Evolutionary conservation across 2,113 vertebrate species (phyloP).

Genomic region (Ammodytes dubius): DNA sequence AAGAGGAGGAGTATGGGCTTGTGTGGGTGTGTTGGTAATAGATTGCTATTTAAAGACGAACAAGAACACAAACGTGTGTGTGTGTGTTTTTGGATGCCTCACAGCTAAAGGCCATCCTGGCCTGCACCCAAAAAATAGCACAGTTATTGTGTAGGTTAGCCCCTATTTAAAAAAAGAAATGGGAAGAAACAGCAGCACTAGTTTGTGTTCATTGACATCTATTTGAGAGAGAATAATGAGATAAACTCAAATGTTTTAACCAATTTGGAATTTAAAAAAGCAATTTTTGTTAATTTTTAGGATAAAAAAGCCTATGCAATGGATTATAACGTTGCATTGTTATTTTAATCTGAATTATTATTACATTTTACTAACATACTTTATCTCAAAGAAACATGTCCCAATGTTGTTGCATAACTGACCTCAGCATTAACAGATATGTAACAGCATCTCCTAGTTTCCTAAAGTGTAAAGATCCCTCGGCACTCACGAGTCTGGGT

Average conservation of each 20-base stretch:
- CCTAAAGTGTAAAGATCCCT: slow-evolving; percentile 6
- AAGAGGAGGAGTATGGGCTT: not conserved
- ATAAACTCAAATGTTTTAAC: not conserved
- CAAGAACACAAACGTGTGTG: not conserved
- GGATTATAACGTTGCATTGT: not conserved
- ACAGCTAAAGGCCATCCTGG: slow-evolving; percentile 21
- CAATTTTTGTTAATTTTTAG: not conserved
- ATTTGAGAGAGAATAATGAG: not conserved
- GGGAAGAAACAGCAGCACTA: not conserved
- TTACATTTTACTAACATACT: not conserved
- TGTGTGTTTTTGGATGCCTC: slow-evolving; percentile 30
- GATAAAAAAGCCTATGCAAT: not conserved
- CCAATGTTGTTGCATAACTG: not conserved
- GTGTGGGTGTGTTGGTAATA: not conserved
- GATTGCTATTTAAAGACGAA: not conserved
- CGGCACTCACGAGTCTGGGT: slow-evolving; percentile 19
- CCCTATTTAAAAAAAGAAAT: not conserved
- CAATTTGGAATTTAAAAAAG: not conserved
- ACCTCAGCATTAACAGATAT: not conserved
- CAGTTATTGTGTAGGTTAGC: slow-evolving; percentile 10
- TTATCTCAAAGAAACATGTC: slow-evolving; percentile 1
- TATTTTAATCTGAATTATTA: not conserved
- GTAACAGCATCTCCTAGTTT: not conserved
- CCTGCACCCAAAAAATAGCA: slow-evolving; percentile 19
- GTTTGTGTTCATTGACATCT: not conserved